A percentile compares a stretch with the other conserved stretches of the same genome.
Conservation (phyloP, 2,113 vertebrate species). For the Lophochroa leadbeateri region DNA sequence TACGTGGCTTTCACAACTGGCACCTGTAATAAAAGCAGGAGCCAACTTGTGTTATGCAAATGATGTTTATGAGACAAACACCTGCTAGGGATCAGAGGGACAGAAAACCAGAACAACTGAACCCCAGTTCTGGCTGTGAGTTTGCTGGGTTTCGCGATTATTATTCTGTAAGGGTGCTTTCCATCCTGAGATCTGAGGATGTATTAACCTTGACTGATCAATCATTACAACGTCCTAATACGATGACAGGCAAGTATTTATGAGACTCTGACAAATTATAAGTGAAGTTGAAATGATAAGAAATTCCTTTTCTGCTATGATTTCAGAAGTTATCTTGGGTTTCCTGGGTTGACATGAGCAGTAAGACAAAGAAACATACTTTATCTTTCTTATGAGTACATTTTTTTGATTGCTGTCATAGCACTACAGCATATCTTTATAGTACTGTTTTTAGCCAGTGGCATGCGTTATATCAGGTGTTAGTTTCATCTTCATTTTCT, state of each 20-base stretch:
- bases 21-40: background rate
- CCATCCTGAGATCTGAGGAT: too few species aligned
- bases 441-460: background rate
- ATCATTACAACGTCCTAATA: too few species aligned
- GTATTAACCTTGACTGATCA: too few species aligned
- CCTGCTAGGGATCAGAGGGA: background rate
- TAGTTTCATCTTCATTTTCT: constrained; percentile 3
- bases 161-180: background rate
- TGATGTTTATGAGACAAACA: background rate
- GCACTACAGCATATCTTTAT: background rate
- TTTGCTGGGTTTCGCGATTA: background rate
- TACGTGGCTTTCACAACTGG: background rate
- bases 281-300: too few species aligned
- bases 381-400: background rate
- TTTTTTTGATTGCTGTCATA: background rate
- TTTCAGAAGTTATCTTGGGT: background rate
- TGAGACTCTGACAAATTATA: too few species aligned
- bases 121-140: background rate
- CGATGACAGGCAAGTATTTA: too few species aligned
- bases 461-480: background rate
- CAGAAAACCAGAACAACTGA: background rate
- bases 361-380: background rate
- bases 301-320: too few species aligned
- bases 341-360: background rate
- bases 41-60: background rate